Evolutionary conservation across 1,140 invertebrate species (phyloP).

Genomic region (Panagrolaimus sp.): DNA sequence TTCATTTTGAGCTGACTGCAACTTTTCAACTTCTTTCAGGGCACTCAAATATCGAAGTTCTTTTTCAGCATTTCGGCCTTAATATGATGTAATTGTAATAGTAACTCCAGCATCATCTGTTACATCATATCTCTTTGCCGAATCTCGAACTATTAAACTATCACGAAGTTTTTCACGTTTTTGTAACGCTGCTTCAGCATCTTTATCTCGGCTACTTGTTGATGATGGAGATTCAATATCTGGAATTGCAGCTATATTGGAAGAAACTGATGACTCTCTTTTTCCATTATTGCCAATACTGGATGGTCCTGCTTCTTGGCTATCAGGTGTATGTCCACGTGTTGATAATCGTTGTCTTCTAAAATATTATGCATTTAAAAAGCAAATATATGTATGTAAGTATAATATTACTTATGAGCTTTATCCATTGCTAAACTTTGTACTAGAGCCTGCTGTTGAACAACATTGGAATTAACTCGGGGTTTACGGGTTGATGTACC

Average conservation of each 20-base stretch:
- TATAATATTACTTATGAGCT: conserved; percentile 2
- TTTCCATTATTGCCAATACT: conserved; percentile 3
- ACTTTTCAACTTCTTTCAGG: background rate
- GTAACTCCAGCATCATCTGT: background rate
- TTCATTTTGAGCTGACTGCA: background rate
- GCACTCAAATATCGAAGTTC: background rate
- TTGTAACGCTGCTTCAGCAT: background rate
- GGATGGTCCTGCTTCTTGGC: background rate
- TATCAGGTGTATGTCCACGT: background rate
- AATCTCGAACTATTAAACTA: background rate
- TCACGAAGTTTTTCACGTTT: background rate
- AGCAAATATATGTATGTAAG: background rate
- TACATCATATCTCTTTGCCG: background rate
- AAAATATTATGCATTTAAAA: background rate
- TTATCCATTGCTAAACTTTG: background rate
- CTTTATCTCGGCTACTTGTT: background rate
- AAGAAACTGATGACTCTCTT: background rate
- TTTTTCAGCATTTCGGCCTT: background rate
- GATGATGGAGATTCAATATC: background rate
- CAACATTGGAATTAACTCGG: background rate
- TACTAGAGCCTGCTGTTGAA: background rate
- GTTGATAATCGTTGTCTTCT: conserved; percentile 5
- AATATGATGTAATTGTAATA: background rate
- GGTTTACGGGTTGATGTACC: conserved; percentile 12
- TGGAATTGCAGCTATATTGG: background rate